A percentile compares a stretch with the other conserved stretches of the same genome.
phyloP scores from a whole-genome alignment of 1,140 invertebrate genomes.

The Vanessa tameamea region DNA sequence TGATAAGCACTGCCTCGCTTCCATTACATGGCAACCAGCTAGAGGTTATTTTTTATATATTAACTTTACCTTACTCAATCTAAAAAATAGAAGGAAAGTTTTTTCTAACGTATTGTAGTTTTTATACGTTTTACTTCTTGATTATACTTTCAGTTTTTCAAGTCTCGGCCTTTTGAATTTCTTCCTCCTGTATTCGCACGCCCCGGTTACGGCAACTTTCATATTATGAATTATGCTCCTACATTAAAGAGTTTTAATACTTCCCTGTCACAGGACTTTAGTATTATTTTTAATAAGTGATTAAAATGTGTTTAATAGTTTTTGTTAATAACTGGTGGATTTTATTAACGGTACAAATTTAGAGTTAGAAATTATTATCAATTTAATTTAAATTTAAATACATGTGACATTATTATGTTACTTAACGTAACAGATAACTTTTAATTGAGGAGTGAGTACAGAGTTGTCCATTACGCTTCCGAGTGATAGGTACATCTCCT shows the following conservation, averaged over 20 bases:
- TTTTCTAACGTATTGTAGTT: not conserved
- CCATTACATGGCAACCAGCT: constrained; percentile 6
- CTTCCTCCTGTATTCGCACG: not conserved
- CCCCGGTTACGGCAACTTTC: constrained; percentile 1
- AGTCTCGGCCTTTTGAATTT: not conserved
- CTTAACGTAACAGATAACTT: not conserved
- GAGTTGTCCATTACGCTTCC: not conserved
- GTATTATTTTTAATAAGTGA: not conserved
- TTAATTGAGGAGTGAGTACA: not conserved
- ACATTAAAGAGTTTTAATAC: not conserved
- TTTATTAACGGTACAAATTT: too few species aligned
- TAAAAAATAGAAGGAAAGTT: not conserved
- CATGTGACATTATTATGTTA: too few species aligned
- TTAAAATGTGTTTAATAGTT: not conserved
- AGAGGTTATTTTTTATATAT: constrained; percentile 17
- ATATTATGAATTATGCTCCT: constrained; percentile 4
- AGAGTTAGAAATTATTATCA: too few species aligned
- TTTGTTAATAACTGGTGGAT: too few species aligned
- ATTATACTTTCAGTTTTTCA: not conserved
- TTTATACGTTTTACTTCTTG: not conserved
- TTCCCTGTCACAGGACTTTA: not conserved
- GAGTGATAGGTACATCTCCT: not conserved
- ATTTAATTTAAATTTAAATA: too few species aligned
- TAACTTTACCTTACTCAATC: not conserved
- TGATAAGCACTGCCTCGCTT: constrained; percentile 29